Conservation (phyloP, 1,140 invertebrate species). For the Branchinecta lynchi region DNA sequence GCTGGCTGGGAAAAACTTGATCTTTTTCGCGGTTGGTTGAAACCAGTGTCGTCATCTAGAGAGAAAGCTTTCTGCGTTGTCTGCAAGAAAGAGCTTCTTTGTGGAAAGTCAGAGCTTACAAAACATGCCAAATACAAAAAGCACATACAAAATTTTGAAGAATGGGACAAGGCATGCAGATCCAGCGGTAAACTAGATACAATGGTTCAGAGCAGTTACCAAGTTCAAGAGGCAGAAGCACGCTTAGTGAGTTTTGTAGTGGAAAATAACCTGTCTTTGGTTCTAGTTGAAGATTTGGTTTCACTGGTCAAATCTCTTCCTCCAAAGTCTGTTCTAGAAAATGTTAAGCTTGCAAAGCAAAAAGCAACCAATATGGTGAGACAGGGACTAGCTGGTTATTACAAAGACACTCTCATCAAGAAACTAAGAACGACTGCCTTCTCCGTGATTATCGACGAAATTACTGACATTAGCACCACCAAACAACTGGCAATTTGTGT, state of each 20-base stretch:
- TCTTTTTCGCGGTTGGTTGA: too few species aligned
- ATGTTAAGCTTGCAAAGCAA: background rate
- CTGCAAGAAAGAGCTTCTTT: too few species aligned
- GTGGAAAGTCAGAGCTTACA: too few species aligned
- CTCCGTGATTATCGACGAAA: conserved; percentile 22
- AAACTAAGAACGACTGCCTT: conserved; percentile 5
- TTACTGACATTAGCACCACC: conserved; percentile 20
- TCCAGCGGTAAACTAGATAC: too few species aligned
- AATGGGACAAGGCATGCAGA: too few species aligned
- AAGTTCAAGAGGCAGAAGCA: conserved; percentile 10
- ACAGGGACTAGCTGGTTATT: background rate
- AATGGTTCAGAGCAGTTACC: too few species aligned
- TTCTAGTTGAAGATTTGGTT: background rate
- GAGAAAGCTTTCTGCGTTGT: too few species aligned
- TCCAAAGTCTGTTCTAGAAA: conserved; percentile 10
- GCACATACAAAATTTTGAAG: too few species aligned
- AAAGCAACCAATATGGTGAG: conserved; percentile 7
- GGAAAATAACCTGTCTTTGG: conserved; percentile 10
- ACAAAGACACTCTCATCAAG: background rate
- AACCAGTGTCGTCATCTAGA: too few species aligned
- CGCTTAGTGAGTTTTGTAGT: background rate
- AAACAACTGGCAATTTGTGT: conserved; percentile 22
- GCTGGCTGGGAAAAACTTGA: too few species aligned
- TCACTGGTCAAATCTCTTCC: background rate
- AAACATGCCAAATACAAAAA: too few species aligned